phyloP scores from a whole-genome alignment of 2,797 vertebrate genomes.

The Sphenopsis melanotis region DNA sequence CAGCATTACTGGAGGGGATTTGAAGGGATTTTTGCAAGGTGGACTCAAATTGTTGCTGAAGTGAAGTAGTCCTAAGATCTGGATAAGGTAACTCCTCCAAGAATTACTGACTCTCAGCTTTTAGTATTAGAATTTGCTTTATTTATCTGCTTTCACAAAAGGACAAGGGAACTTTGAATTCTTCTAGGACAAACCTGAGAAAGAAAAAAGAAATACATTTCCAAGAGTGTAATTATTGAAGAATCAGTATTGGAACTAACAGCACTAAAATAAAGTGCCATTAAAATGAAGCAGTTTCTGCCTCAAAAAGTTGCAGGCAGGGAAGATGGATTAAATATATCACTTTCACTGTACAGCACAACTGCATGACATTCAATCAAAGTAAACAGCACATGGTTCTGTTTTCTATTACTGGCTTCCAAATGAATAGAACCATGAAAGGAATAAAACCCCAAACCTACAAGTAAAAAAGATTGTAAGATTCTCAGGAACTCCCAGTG shows the following conservation, averaged over 20 bases:
- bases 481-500: background rate
- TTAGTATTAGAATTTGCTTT: background rate
- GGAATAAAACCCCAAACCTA: background rate
- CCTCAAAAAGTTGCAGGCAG: background rate
- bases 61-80: background rate
- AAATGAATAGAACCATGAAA: background rate
- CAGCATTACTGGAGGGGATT: background rate
- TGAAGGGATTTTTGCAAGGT: conserved; percentile 10
- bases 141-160: background rate
- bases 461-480: background rate
- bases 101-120: background rate
- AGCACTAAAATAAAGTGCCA: background rate
- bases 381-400: background rate
- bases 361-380: background rate
- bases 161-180: background rate
- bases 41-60: background rate
- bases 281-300: background rate
- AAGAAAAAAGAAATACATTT: background rate
- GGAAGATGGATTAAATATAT: background rate
- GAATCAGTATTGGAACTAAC: background rate
- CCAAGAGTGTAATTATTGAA: background rate
- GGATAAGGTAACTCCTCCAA: background rate
- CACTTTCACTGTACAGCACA: background rate
- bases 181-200: background rate
- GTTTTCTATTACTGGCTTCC: background rate